Conservation (phyloP, 2,888 invertebrate genomes). For the Troilus luridus region DNA sequence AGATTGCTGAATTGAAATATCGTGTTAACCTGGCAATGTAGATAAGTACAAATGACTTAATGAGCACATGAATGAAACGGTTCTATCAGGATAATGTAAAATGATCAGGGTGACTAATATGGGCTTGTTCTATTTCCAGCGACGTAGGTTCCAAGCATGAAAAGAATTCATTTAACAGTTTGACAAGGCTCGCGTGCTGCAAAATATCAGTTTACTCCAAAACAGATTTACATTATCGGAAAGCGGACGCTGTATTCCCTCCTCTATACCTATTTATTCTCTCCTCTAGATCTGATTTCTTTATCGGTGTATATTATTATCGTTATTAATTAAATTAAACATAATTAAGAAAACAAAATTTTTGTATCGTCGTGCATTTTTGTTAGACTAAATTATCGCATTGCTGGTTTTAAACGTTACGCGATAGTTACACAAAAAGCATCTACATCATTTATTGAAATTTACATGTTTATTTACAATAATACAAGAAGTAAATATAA, state of each 20-base stretch:
- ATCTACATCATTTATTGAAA: too few relatives aligned
- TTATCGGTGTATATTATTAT: not conserved
- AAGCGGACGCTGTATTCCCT: not conserved
- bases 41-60: conserved; percentile 30
- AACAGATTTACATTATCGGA: conserved; percentile 51
- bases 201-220: conserved; percentile 52
- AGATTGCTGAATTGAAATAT: conserved; percentile 3
- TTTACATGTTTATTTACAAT: too few relatives aligned
- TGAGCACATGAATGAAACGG: conserved; percentile 27
- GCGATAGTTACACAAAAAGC: too few relatives aligned
- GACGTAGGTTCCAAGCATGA: conserved; percentile 25
- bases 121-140: conserved; percentile 42
- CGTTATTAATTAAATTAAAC: not conserved
- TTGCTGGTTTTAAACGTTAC: not conserved
- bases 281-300: conserved; percentile 17
- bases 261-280: not conserved
- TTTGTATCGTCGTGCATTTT: not conserved
- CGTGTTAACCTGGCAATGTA: not conserved
- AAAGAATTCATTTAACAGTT: conserved; percentile 55
- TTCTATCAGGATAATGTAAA: conserved; percentile 1
- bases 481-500: too few relatives aligned
- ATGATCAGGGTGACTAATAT: conserved; percentile 13
- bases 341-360: not conserved
- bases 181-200: conserved; percentile 54
- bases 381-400: not conserved